A percentile compares a stretch with the other conserved stretches of the same genome.
Conservation (phyloP, 2,888 invertebrate species). For the Apoda limacodes region DNA sequence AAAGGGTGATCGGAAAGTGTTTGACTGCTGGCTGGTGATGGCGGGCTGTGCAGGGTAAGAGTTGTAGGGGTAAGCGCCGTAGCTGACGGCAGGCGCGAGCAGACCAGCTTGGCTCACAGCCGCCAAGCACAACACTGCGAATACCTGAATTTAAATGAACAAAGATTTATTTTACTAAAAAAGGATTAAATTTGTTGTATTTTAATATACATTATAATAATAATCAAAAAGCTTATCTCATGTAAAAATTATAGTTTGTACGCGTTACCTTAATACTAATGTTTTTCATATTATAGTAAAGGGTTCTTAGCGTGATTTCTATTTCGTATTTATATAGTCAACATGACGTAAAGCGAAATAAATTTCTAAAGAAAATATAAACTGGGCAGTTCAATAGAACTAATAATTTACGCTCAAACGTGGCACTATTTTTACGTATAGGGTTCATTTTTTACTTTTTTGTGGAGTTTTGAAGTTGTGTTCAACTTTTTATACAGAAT, state of each 20-base stretch:
- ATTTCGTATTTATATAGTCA: too few relatives aligned
- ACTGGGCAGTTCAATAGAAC: too few relatives aligned
- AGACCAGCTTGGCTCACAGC: constrained; percentile 37
- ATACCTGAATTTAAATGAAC: constrained; percentile 25
- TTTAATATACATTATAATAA: constrained; percentile 1
- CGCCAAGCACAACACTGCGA: constrained; percentile 35
- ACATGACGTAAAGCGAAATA: too few relatives aligned
- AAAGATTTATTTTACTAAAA: background rate
- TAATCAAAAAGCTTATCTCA: constrained; percentile 8
- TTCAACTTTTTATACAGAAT: too few relatives aligned
- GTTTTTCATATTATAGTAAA: background rate
- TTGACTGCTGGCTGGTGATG: constrained; percentile 69
- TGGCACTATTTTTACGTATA: too few relatives aligned
- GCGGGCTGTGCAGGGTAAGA: constrained; percentile 56
- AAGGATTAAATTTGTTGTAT: too few relatives aligned
- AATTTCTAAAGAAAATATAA: too few relatives aligned
- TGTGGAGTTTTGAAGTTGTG: too few relatives aligned
- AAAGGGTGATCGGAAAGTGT: constrained; percentile 72
- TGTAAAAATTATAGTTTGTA: too few relatives aligned
- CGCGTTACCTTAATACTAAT: background rate
- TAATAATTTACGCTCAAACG: too few relatives aligned
- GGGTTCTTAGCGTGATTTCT: too few relatives aligned
- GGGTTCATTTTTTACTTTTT: too few relatives aligned
- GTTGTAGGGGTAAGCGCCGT: constrained; percentile 51
- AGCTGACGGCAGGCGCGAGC: constrained; percentile 40